Conservation (phyloP, 2,888 invertebrate genomes). For the Spodoptera littoralis region DNA sequence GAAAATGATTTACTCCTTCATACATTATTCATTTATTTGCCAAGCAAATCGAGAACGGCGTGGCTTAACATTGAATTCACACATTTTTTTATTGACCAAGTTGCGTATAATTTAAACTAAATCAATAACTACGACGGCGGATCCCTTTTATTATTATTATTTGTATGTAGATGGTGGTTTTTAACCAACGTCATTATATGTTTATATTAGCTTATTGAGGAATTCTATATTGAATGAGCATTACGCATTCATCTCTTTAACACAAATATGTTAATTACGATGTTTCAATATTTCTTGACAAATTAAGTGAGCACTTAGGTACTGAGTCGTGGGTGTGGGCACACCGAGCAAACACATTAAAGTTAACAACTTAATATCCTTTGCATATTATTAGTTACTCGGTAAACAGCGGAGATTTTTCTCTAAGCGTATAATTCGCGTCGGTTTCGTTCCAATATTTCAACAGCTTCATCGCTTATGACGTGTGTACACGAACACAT, state of each 20-base stretch:
- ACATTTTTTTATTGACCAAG: conserved; percentile 24
- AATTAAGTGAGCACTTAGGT: conserved; percentile 3
- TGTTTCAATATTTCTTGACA: conserved; percentile 27
- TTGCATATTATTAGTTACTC: too few relatives aligned
- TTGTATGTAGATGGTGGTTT: conserved; percentile 8
- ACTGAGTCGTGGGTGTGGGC: conserved; percentile 13
- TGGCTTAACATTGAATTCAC: conserved; percentile 22
- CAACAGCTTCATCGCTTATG: conserved; percentile 12
- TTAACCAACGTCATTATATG: conserved; percentile 18
- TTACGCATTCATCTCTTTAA: conserved; percentile 17
- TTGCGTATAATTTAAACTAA: conserved; percentile 20
- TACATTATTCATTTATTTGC: conserved; percentile 12
- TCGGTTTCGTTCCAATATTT: conserved; percentile 4
- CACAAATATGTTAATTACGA: conserved; percentile 17
- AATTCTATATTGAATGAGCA: conserved; percentile 24
- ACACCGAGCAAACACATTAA: not conserved
- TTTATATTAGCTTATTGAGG: conserved; percentile 9
- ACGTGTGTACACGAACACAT: conserved; percentile 13
- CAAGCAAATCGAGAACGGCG: not conserved
- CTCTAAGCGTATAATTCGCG: not conserved
- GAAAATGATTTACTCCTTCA: conserved; percentile 5
- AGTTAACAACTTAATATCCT: too few relatives aligned
- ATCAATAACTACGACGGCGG: conserved; percentile 9
- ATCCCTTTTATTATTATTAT: conserved; percentile 6
- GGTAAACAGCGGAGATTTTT: too few relatives aligned